phyloP scores from a whole-genome alignment of 2,888 invertebrate species.

The Brachyptera risi region DNA sequence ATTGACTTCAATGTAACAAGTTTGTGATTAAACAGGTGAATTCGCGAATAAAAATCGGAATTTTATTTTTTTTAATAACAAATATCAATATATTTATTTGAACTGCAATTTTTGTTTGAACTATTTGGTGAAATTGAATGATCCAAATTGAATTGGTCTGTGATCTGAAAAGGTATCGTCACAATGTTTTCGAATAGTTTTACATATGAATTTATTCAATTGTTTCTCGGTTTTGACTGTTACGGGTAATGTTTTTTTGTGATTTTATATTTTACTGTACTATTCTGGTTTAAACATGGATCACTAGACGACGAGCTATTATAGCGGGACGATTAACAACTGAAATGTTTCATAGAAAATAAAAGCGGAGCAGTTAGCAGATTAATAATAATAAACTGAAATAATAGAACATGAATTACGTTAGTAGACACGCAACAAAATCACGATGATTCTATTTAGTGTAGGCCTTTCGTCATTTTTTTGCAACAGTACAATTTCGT shows the following conservation, averaged over 20 bases:
- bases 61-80: too few species aligned
- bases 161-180: not conserved
- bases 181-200: not conserved
- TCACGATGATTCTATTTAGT: not conserved
- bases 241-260: not conserved
- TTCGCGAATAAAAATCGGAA: too few species aligned
- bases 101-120: too few species aligned
- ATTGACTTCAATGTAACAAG: too few species aligned
- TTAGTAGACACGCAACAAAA: not conserved
- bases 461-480: too few species aligned
- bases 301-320: not conserved
- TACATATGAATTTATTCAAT: not conserved
- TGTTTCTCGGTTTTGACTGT: not conserved
- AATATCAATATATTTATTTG: too few species aligned
- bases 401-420: too few species aligned
- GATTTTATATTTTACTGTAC: not conserved
- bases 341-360: not conserved
- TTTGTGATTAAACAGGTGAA: too few species aligned
- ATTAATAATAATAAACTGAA: not conserved
- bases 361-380: not conserved
- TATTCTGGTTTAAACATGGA: not conserved
- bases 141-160: too few species aligned
- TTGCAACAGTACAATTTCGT: too few species aligned
- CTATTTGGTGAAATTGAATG: too few species aligned
- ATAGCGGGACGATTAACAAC: not conserved